phyloP scores from a whole-genome alignment of 2,113 vertebrate species.

The Turdus rufiventris region DNA sequence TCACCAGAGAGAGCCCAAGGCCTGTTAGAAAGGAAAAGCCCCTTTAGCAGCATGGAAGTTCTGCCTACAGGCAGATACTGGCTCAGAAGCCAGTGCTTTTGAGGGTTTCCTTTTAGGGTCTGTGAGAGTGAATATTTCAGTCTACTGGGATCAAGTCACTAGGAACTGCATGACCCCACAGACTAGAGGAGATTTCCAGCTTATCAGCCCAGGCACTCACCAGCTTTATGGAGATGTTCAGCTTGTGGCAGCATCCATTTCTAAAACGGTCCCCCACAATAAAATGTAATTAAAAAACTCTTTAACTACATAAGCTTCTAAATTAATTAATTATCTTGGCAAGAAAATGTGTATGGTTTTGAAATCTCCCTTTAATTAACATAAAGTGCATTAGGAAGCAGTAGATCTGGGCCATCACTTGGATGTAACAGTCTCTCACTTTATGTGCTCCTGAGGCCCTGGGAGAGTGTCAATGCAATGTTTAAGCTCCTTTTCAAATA shows the following conservation, averaged over 20 bases:
- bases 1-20: not conserved
- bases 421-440: not conserved
- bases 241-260: not conserved
- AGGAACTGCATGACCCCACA: not conserved
- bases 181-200: not conserved
- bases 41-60: not conserved
- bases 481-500: not conserved
- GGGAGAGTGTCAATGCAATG: not conserved
- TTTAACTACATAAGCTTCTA: slow-evolving; percentile 22
- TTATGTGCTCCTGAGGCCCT: not conserved
- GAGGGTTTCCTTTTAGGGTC: not conserved
- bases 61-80: not conserved
- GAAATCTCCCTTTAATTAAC: slow-evolving; percentile 52
- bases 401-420: slow-evolving; percentile 20
- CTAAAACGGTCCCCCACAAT: not conserved
- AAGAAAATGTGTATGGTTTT: slow-evolving; percentile 14
- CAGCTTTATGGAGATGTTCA: not conserved
- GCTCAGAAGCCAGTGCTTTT: not conserved
- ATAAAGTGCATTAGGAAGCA: not conserved
- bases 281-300: slow-evolving; percentile 36
- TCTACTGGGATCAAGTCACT: not conserved
- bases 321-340: slow-evolving; percentile 12
- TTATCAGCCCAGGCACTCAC: not conserved
- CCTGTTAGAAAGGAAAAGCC: not conserved
- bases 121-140: not conserved